Base-by-base conservation (phyloP, 2,888 invertebrate species). In the Lomographa bimaculata region DNA sequence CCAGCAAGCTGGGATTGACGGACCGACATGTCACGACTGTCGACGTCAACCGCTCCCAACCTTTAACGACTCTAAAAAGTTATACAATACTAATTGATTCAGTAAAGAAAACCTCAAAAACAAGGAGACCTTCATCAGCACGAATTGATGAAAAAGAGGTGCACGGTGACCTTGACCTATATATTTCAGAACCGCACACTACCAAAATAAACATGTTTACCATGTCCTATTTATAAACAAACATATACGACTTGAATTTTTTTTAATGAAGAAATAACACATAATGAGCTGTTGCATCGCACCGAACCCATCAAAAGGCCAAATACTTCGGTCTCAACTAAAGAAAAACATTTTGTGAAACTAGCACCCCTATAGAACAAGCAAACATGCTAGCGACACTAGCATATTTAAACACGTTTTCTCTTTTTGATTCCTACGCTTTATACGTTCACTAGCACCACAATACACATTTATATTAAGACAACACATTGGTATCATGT, bases 1-100 rank as follows among this genome's bases (percentile, higher is more conserved):
- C 78, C 72, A 78, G 86, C 84, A 79, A 79, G 85, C 87, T 81
- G 78, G 77, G 86, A 87, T 89, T 89, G 89, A 89, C 86, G 86
- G 83, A 79, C 82, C 79, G 79, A 76, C 77, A 73, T 86, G 84
- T 86, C 87, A 86, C 73, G 72, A 67, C 38, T 69, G 67, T 64
- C 70, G 64, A 69, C 81, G 79, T 79, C 79, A 71, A 55, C 53
- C 54, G 52, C 64, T 66, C 70, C 71, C 64, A 74, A 60, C 64
- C 60, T 62, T 60, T 71, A 72, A 71, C 69, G 60, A 73, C 65
- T 58, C 39, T 57, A 62, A 63, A 64, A 64, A 49, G 42, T 52
- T 48, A 68, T 64, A 57, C 55, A 62, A 64, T 66, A 44, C 46
- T 46, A 37, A 60, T 57, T 14, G 24, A 20, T 14, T 10, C 17